phyloP scores from a whole-genome alignment of 2,888 invertebrate species.

The Orthosia gothica region DNA sequence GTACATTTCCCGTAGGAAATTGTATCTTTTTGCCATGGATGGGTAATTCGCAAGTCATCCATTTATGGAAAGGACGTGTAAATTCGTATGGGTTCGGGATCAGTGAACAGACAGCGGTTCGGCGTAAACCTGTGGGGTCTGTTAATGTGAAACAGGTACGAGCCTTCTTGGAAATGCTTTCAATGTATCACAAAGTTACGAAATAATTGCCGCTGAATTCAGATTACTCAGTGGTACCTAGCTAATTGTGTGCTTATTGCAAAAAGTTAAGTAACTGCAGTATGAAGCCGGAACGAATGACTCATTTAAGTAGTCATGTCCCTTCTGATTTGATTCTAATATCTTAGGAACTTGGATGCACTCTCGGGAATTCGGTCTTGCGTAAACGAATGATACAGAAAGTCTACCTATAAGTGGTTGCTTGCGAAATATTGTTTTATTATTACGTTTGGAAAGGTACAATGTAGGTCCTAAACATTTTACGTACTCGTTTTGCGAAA shows the following conservation, averaged over 20 bases:
- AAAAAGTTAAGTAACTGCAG: slow-evolving; percentile 42
- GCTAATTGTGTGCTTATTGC: slow-evolving; percentile 25
- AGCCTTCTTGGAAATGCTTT: slow-evolving; percentile 64
- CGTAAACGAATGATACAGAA: background rate
- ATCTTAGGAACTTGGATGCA: slow-evolving; percentile 16
- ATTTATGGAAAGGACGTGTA: slow-evolving; percentile 38
- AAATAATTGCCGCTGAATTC: slow-evolving; percentile 41
- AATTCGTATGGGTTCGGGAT: slow-evolving; percentile 45
- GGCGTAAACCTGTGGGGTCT: slow-evolving; percentile 61
- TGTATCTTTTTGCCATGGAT: slow-evolving; percentile 52
- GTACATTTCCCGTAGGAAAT: slow-evolving; percentile 44
- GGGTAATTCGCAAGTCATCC: slow-evolving; percentile 44
- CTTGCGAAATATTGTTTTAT: slow-evolving; percentile 7
- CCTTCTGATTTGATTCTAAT: slow-evolving; percentile 21
- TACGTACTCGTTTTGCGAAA: slow-evolving; percentile 33
- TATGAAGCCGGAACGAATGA: slow-evolving; percentile 25
- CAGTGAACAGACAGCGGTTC: slow-evolving; percentile 41
- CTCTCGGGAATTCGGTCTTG: background rate
- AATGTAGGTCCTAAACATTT: slow-evolving; percentile 26
- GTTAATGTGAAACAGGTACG: slow-evolving; percentile 58
- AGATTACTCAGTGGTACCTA: slow-evolving; percentile 35
- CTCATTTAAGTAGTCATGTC: slow-evolving; percentile 5
- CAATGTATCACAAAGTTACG: slow-evolving; percentile 39
- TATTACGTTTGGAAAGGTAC: slow-evolving; percentile 11
- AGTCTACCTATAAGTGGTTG: background rate